These are phyloP conservation scores for Ceratosolen solmsi DNA, from an alignment of 1,140 invertebrate genomes.

Conservation along the genomic window DNA sequence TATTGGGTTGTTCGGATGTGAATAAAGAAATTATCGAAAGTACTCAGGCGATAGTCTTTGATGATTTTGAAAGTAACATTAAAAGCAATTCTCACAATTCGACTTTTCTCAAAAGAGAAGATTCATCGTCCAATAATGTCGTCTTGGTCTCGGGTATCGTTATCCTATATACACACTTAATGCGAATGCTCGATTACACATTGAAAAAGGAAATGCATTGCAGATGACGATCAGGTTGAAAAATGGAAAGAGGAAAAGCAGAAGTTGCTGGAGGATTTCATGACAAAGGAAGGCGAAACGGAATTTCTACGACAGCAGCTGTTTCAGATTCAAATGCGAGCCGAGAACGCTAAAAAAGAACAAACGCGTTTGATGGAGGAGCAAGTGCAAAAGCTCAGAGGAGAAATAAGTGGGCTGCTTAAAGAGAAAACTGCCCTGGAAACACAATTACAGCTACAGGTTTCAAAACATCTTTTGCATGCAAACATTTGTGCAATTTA, in stretches of 20 bases:
- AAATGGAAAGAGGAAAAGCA: conserved; percentile 61
- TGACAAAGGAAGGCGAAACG: conserved; percentile 65
- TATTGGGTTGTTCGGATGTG: conserved; percentile 49
- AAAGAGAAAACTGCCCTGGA: conserved; percentile 64
- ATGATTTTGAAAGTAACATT: conserved; percentile 44
- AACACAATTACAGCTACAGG: conserved; percentile 63
- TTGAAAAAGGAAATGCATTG: conserved; percentile 5
- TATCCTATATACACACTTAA: too few species aligned
- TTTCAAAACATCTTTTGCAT: conserved; percentile 34
- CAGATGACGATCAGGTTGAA: conserved; percentile 57
- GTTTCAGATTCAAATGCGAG: conserved; percentile 57
- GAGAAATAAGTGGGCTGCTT: conserved; percentile 56
- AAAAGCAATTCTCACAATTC: conserved; percentile 57
- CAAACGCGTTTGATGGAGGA: conserved; percentile 59
- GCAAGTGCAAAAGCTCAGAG: conserved; percentile 56
- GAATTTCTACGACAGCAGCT: conserved; percentile 62
- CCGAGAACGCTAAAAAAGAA: conserved; percentile 60
- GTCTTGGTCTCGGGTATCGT: conserved; percentile 53
- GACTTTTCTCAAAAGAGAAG: conserved; percentile 55
- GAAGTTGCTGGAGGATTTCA: conserved; percentile 61
- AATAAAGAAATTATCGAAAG: conserved; percentile 42
- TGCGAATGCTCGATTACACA: too few species aligned
- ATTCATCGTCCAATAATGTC: conserved; percentile 30
- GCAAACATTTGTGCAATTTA: too few species aligned
- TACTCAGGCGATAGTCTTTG: conserved; percentile 50